Evolutionary conservation across 2,113 vertebrate species (phyloP).

Genomic region (Ptychochromis oligacanthus): DNA sequence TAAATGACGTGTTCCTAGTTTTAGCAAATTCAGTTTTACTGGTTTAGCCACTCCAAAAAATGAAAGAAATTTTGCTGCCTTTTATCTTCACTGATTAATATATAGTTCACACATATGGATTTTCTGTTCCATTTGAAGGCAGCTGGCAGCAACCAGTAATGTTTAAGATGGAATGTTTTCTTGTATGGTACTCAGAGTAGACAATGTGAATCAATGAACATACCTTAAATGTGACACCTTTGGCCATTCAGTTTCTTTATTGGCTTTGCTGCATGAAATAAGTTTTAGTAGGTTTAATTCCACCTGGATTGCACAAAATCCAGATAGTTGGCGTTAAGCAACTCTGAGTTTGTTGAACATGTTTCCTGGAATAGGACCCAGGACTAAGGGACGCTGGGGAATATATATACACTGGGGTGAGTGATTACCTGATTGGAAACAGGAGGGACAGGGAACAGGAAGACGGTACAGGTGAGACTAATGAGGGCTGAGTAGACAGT

Average conservation of each 20-base stretch:
- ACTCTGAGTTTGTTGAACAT: too few species aligned
- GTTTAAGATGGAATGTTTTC: neutral
- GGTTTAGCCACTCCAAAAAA: neutral
- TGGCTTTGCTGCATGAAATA: accelerated
- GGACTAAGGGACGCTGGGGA: too few species aligned
- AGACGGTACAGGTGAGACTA: neutral
- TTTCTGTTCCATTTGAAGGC: neutral
- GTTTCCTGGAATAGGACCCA: too few species aligned
- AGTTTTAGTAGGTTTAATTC: neutral
- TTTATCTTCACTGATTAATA: neutral
- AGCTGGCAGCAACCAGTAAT: neutral
- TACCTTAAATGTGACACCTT: too few species aligned
- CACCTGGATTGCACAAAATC: neutral
- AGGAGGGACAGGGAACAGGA: neutral
- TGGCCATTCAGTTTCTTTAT: accelerated
- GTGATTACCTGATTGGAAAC: neutral
- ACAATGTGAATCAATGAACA: neutral
- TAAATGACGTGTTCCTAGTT: too few species aligned
- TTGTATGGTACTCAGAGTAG: too few species aligned
- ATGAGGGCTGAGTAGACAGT: neutral
- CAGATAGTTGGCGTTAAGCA: too few species aligned
- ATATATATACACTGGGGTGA: too few species aligned
- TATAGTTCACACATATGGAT: neutral
- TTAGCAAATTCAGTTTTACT: too few species aligned
- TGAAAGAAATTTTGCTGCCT: neutral